These are phyloP conservation scores for Herpetotheres cachinnans DNA, from an alignment of 2,113 vertebrate species.

Conservation along the genomic window DNA sequence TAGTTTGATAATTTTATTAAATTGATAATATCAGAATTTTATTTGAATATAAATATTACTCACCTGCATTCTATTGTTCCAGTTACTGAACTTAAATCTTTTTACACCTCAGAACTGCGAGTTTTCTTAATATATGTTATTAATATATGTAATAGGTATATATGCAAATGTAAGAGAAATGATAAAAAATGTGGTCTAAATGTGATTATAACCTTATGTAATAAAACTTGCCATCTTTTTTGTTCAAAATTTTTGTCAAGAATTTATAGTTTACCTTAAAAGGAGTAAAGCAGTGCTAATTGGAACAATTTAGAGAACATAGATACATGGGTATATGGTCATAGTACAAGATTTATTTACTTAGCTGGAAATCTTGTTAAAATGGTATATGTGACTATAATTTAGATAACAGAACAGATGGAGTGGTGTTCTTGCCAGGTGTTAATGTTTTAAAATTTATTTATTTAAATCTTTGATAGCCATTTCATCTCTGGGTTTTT, in stretches of 20 bases:
- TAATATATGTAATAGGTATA: not conserved
- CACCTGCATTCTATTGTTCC: not conserved
- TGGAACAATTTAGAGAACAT: not conserved
- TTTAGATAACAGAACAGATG: constrained; percentile 33
- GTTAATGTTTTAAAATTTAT: not conserved
- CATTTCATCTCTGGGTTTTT: not conserved
- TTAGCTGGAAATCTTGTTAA: constrained; percentile 16
- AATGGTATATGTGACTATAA: not conserved
- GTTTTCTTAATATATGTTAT: not conserved
- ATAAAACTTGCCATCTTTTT: not conserved
- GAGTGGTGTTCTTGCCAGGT: not conserved
- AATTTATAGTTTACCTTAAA: not conserved
- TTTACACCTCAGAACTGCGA: not conserved
- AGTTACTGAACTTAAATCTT: not conserved
- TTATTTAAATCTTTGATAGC: not conserved
- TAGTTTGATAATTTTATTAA: not conserved
- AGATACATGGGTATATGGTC: not conserved
- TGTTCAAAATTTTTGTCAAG: not conserved
- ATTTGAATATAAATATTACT: not conserved
- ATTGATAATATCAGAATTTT: not conserved
- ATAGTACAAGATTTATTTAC: constrained; percentile 1
- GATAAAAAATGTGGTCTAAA: not conserved
- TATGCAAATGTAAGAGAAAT: not conserved
- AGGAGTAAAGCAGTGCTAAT: not conserved
- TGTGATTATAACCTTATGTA: not conserved